Evolutionary conservation across 2,888 invertebrate species (phyloP), one percentile per base, ranked within the genome.

Genomic region (Parochlus steinenii): DNA sequence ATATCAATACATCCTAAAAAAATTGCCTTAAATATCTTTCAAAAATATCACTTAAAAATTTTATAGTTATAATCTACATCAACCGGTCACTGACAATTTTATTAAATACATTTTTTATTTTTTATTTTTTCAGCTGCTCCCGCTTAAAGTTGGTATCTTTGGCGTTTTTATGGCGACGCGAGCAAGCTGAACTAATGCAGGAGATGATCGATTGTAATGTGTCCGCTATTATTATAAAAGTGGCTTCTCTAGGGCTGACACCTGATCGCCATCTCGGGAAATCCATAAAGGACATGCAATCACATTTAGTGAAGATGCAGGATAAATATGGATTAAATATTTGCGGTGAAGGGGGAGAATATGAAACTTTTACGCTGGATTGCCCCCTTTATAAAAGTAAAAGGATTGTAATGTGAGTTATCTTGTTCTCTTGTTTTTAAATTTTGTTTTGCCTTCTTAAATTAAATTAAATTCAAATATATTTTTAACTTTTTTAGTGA

Each of bases 261-360:
- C 86, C 89, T 15, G 63, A 67, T 44, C 67, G 79, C 45, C 92
- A 95, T 64, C 67, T 97, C 44, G 93, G 93, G 24, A 71, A 82
- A 63, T 72, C 78, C 26, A 66, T 95, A 44, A 67, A 70, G 45
- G 77, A 90, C 47, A 75, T 97, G 54, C 80, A 85, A 51, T 74
- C 86, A 10, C 85, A 92, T 58, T 70, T 98, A 51, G 56, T 79
- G 44, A 69, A 77, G 56, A 83, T 95, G 79, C 78, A 83, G 52
- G 79, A 85, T 54, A 87, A 92, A 60, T 98, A 86, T 61, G 92
- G 90, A 34, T 65, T 92, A 43, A 89, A 92, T 63, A 75, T 93
- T 26, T 95, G 93, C 61, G 98, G 98, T 14, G 98, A 99, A 64
- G 98, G 98, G 30, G 98, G 98, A 34, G 98, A 99, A 61, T 98